Conservation (phyloP, 2,113 vertebrate genomes). For the Rhinopithecus roxellana region DNA sequence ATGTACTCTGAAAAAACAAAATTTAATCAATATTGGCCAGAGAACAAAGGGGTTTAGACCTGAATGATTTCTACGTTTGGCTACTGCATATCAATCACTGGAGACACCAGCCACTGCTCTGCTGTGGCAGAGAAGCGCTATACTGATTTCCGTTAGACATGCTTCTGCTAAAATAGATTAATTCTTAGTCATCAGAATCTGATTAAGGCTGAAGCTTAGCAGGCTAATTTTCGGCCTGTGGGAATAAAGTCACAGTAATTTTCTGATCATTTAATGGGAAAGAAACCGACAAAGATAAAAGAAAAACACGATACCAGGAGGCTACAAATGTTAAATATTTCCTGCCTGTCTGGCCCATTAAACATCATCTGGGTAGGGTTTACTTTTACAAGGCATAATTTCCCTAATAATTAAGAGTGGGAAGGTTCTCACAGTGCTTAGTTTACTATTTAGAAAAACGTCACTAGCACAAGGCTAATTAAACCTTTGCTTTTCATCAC, state of each 20-base stretch:
- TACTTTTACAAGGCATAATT: neutral
- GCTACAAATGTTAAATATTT: neutral
- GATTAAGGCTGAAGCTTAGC: slow-evolving; percentile 43
- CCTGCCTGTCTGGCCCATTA: neutral
- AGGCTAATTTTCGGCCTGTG: slow-evolving; percentile 57
- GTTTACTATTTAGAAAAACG: neutral
- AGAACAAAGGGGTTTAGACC: slow-evolving; percentile 45
- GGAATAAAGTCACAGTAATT: slow-evolving; percentile 58
- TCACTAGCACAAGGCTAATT: neutral
- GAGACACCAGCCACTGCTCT: neutral
- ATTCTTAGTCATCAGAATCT: slow-evolving; percentile 59
- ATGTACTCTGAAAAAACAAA: slow-evolving; percentile 13
- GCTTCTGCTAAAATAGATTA: slow-evolving; percentile 46
- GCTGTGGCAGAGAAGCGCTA: neutral
- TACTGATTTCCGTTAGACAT: slow-evolving; percentile 23
- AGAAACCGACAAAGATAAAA: slow-evolving; percentile 52
- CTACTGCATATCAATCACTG: neutral
- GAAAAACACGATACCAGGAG: slow-evolving; percentile 7
- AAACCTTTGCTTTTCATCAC: neutral
- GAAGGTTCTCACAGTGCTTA: neutral
- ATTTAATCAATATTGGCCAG: slow-evolving; percentile 30
- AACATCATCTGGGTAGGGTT: neutral
- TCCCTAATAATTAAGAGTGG: neutral
- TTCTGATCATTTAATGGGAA: slow-evolving; percentile 54
- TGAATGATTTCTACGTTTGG: neutral